Conservation (phyloP, 2,888 invertebrate species). For the Drosophila meridionalis region DNA sequence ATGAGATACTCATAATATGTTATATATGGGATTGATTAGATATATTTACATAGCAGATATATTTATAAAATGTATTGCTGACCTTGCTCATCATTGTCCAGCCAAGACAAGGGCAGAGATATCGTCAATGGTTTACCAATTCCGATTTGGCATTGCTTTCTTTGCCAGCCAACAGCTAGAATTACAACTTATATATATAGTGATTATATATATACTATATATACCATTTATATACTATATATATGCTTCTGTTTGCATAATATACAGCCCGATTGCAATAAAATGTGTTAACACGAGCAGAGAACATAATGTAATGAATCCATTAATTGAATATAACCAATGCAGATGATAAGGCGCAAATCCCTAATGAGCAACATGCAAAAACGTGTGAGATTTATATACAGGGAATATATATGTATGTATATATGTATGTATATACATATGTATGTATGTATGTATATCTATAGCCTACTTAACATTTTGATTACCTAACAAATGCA, state of each 20-base stretch:
- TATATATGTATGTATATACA: neutral
- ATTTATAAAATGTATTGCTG: neutral
- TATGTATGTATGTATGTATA: neutral
- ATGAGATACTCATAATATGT: neutral
- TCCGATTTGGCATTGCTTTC: neutral
- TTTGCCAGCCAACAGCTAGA: neutral
- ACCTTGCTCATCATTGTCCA: neutral
- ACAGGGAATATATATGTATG: too few relatives aligned
- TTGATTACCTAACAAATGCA: neutral
- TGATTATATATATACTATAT: neutral
- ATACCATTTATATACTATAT: too few relatives aligned
- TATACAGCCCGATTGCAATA: neutral
- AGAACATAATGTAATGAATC: neutral
- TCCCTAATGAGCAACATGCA: conserved; percentile 6
- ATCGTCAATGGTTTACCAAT: neutral
- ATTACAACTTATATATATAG: neutral
- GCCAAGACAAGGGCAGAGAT: neutral
- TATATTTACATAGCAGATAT: too few relatives aligned
- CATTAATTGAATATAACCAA: neutral
- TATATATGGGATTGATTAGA: too few relatives aligned
- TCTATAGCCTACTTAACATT: neutral
- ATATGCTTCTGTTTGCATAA: neutral
- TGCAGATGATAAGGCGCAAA: neutral
- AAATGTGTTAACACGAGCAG: neutral
- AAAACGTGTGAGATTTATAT: conserved; percentile 1